phyloP scores from a whole-genome alignment of 2,113 vertebrate genomes.

The Drymodes brunneopygia region DNA sequence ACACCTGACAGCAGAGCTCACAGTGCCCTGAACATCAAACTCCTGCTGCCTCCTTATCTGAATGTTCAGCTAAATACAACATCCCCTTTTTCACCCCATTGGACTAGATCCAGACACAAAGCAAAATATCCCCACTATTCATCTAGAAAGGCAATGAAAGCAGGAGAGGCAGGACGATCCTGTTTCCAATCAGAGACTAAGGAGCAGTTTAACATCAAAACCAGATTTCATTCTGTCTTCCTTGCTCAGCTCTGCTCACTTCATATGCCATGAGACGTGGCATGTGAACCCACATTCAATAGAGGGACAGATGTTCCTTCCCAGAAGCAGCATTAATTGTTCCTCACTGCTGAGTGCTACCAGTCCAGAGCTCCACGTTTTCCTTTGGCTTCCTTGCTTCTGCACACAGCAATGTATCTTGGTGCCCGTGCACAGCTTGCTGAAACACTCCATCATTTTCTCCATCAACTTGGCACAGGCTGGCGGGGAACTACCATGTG shows the following conservation, averaged over 20 bases:
- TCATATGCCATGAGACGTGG: not conserved
- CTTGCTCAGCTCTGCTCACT: not conserved
- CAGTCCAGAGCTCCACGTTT: not conserved
- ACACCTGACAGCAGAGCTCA: not conserved
- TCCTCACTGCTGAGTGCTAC: not conserved
- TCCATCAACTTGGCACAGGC: not conserved
- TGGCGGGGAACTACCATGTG: not conserved
- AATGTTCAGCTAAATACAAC: not conserved
- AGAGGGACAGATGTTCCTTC: not conserved
- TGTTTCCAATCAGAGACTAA: not conserved
- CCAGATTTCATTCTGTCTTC: not conserved
- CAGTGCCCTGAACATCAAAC: not conserved
- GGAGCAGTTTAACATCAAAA: not conserved
- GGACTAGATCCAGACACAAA: not conserved
- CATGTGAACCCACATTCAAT: not conserved
- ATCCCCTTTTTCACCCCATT: not conserved
- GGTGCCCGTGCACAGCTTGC: not conserved
- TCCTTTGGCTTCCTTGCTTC: not conserved
- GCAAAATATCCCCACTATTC: not conserved
- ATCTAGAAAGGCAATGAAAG: not conserved
- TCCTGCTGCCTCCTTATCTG: not conserved
- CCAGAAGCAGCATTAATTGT: not conserved
- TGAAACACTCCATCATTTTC: not conserved
- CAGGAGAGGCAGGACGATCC: not conserved
- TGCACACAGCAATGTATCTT: not conserved